Base-by-base conservation (phyloP, 1,140 invertebrate genomes). In the Drosophila murphyi region DNA sequence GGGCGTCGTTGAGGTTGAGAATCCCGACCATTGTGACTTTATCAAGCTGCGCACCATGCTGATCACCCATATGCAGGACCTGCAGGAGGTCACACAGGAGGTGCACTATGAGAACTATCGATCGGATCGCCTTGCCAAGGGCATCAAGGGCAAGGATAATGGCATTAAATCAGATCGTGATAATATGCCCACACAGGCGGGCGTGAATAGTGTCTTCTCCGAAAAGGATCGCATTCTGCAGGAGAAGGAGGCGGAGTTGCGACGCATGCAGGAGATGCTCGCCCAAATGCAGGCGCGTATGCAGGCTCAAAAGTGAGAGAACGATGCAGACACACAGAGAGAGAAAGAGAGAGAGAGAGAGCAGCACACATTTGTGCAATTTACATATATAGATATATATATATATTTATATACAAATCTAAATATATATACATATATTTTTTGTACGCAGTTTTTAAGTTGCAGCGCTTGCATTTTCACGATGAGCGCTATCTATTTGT, bases 1-100 rank as follows among this genome's bases (percentile, higher is more conserved):
- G 98, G 99, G 99, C 45, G 97, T 98, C 31, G 98, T 99, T 0
- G 98, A 99, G 94, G 98, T 99, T n/a, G 99, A 99, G 93, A 99
- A 99, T 94, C 96, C 98, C 1, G 97, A 98, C 61, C 98, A 99
- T 93, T 99, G 98, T 94, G 99, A 99, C 94, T 99, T 99, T 92
- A 97, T 99, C 74, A 99, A 99, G 92, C 94, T 99, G 52, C 94
- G 98, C 74, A 99, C 98, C 34, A 99, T 99, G 98, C 94, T 99
- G 5, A 99, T 99, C 61, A 98, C 97, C 5, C 97, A 99, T 91
- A 97, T 99, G 97, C 97, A 98, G 93, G 98, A 99, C 93, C 93
- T 99, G 50, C 98, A 99, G 92, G 98, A 99, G 93, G 97, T 98
- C 3, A 99, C 98, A 0, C 96, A 98, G 86, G 97, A 98, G 93